These are phyloP conservation scores for Plemyria rubiginata DNA, from an alignment of 2,888 invertebrate species.

Conservation along the genomic window DNA sequence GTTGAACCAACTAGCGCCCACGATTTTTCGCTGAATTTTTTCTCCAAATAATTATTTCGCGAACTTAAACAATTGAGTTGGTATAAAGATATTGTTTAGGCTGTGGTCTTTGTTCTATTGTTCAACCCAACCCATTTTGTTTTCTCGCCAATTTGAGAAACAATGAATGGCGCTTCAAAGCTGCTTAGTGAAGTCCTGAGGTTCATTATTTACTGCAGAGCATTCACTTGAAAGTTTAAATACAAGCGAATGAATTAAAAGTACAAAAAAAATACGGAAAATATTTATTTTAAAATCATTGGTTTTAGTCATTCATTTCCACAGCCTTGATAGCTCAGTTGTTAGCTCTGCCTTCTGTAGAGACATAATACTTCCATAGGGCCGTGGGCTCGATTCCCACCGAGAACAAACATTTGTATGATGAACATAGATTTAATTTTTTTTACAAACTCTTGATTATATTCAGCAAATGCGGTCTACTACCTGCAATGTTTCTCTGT, in stretches of 20 bases:
- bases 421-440: too few relatives aligned
- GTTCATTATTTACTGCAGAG: slow-evolving; percentile 24
- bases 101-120: slow-evolving; percentile 39
- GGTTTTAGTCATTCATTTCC: too few relatives aligned
- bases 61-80: slow-evolving; percentile 38
- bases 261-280: too few relatives aligned
- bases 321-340: too few relatives aligned
- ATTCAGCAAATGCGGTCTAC: too few relatives aligned
- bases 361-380: too few relatives aligned
- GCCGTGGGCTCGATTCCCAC: too few relatives aligned
- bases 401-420: too few relatives aligned
- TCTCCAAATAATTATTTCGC: slow-evolving; percentile 17
- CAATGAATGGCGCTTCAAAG: slow-evolving; percentile 31
- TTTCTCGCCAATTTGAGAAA: slow-evolving; percentile 42
- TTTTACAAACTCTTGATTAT: too few relatives aligned
- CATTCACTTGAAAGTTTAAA: slow-evolving; percentile 7
- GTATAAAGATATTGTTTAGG: slow-evolving; percentile 41
- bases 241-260: neutral
- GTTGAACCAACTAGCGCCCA: neutral
- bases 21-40: neutral
- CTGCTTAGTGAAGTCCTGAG: slow-evolving; percentile 20
- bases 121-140: slow-evolving; percentile 39
- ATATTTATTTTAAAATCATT: too few relatives aligned
- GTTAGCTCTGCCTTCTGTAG: too few relatives aligned
- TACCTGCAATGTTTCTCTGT: too few relatives aligned